Evolutionary conservation across 2,113 vertebrate genomes (phyloP).

Genomic region (Platysteira castanea): DNA sequence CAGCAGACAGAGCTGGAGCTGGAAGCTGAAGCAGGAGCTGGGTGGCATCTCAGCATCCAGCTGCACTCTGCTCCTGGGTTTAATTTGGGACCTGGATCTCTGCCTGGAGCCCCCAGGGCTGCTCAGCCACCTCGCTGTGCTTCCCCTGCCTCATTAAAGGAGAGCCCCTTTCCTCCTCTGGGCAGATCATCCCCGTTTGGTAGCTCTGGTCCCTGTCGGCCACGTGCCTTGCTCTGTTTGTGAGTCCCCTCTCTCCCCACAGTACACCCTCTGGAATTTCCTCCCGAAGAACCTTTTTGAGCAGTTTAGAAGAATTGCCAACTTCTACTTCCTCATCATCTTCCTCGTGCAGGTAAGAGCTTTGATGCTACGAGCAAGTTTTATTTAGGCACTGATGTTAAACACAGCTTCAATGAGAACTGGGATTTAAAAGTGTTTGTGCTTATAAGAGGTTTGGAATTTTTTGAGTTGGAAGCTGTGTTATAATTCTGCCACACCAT

Average conservation of each 20-base stretch:
- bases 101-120: background rate
- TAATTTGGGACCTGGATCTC: background rate
- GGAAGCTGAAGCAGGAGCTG: background rate
- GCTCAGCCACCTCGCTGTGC: fast-evolving
- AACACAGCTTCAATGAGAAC: background rate
- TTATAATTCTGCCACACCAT: background rate
- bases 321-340: constrained; percentile 99
- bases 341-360: constrained; percentile 95
- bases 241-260: background rate
- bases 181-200: background rate
- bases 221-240: background rate
- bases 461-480: background rate
- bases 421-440: background rate
- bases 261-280: constrained; percentile 99
- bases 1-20: background rate
- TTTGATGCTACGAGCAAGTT: background rate
- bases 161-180: background rate
- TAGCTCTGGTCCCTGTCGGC: background rate
- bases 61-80: fast-evolving
- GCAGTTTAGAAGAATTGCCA: constrained; percentile 98
- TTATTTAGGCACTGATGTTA: background rate
- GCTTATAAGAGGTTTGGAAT: background rate
- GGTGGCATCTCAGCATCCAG: background rate
- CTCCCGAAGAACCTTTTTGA: constrained; percentile 99
- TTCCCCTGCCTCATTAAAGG: fast-evolving